These are phyloP conservation scores for Pogonomyrmex barbatus DNA, from an alignment of 1,140 invertebrate species.

Conservation along the genomic window DNA sequence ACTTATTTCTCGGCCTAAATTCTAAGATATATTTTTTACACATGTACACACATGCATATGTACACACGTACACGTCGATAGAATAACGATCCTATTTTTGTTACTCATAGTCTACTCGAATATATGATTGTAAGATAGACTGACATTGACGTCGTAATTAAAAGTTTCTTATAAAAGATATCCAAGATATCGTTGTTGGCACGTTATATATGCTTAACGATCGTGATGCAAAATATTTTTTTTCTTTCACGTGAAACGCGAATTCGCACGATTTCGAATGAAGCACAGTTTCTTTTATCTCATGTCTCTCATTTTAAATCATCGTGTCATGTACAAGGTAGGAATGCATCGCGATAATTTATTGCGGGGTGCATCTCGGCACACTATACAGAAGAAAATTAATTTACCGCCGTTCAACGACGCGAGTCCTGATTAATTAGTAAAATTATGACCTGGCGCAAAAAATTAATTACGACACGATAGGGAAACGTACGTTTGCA, in stretches of 20 bases:
- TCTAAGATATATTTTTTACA: neutral
- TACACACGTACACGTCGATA: neutral
- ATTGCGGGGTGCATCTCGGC: neutral
- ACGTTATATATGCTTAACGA: neutral
- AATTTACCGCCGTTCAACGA: constrained; percentile 34
- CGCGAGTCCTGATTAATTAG: constrained; percentile 25
- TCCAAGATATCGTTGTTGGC: neutral
- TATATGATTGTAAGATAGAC: neutral
- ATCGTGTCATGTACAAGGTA: neutral
- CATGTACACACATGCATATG: neutral
- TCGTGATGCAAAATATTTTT: neutral
- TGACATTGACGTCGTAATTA: neutral
- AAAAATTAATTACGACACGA: constrained; percentile 2
- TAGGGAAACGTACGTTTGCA: neutral
- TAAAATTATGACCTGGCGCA: constrained; percentile 25
- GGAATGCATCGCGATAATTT: constrained; percentile 52
- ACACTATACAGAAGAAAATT: neutral
- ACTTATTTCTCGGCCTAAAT: too few species aligned
- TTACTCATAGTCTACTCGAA: too few species aligned
- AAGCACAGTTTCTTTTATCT: constrained; percentile 9
- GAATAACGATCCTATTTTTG: too few species aligned
- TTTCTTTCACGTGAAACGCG: neutral
- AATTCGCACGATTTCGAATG: neutral
- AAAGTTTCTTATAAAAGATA: neutral
- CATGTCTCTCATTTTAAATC: constrained; percentile 24